phyloP scores from a whole-genome alignment of 2,113 vertebrate species.

The Corythornis madagascariensis region DNA sequence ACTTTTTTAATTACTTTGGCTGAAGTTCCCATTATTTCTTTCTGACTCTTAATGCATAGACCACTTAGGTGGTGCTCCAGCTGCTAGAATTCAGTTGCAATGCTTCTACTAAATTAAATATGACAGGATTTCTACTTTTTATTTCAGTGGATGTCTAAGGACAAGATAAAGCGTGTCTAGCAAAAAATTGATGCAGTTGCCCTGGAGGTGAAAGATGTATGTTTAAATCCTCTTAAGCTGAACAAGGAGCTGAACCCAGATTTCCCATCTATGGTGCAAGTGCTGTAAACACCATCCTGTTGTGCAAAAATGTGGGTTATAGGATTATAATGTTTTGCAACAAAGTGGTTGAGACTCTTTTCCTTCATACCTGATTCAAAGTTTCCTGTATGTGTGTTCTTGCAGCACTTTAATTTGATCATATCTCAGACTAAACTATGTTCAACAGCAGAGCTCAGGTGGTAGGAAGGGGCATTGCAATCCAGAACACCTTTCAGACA shows the following conservation, averaged over 20 bases:
- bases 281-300: not conserved
- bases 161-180: not conserved
- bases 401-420: not conserved
- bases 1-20: not conserved
- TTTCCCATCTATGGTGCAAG: not conserved
- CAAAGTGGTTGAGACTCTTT: not conserved
- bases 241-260: not conserved
- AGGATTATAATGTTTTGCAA: not conserved
- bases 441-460: not conserved
- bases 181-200: not conserved
- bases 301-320: not conserved
- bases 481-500: not conserved
- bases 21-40: not conserved
- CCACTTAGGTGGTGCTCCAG: not conserved
- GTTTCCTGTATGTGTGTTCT: not conserved
- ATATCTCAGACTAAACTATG: not conserved
- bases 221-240: constrained; percentile 2
- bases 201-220: not conserved
- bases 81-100: not conserved
- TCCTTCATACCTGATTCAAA: not conserved
- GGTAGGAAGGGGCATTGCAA: not conserved
- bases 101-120: not conserved
- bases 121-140: not conserved
- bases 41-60: not conserved
- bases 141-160: not conserved